Evolutionary conservation across 2,113 vertebrate species (phyloP).

Genomic region (Eptesicus fuscus): DNA sequence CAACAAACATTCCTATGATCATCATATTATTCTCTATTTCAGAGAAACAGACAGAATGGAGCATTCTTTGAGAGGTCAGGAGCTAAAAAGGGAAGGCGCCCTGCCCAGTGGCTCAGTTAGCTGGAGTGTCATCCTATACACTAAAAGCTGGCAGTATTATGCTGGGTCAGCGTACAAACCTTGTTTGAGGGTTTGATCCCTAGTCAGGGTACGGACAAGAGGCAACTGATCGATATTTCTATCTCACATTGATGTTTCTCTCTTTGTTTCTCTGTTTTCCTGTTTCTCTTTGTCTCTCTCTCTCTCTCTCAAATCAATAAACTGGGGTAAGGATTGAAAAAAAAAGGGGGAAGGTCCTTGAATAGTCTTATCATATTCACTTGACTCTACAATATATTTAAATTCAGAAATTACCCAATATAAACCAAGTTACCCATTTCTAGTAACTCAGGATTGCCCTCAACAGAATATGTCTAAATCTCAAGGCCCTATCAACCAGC

Average conservation of each 20-base stretch:
- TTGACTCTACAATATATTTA: neutral
- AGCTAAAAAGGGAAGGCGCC: neutral
- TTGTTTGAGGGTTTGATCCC: no score
- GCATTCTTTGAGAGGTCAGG: neutral
- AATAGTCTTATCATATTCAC: neutral
- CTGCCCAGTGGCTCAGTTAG: no score
- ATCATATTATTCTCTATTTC: neutral
- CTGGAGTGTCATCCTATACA: no score
- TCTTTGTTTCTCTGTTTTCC: no score
- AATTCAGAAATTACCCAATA: neutral
- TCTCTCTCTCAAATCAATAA: no score
- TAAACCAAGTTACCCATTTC: neutral
- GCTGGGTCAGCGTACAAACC: no score
- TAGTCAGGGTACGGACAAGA: no score
- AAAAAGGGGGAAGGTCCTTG: accelerated
- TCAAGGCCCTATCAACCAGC: neutral
- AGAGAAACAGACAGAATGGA: neutral
- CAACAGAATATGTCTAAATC: neutral
- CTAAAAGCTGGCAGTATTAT: no score
- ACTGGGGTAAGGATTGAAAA: no score
- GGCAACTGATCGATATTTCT: no score
- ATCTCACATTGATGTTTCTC: no score
- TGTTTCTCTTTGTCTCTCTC: no score
- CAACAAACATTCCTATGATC: neutral
- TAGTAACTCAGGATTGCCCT: neutral